These are phyloP conservation scores for Pedionomus torquatus DNA, from an alignment of 2,113 vertebrate species.

Conservation along the genomic window DNA sequence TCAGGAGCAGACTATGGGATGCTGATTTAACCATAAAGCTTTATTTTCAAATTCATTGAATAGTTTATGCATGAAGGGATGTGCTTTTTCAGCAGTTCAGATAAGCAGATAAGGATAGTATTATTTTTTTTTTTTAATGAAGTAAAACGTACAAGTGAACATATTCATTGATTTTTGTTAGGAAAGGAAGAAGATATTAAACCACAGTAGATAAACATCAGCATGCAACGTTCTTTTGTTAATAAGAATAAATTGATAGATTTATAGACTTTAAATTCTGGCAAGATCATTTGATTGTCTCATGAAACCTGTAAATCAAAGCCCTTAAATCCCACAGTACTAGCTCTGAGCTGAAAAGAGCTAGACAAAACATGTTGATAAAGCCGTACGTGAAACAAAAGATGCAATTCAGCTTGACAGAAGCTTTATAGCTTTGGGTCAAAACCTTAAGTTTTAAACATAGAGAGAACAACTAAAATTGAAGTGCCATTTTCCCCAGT, in stretches of 20 bases:
- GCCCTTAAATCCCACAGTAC: not conserved
- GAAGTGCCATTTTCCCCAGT: not conserved
- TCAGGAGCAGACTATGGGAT: not conserved
- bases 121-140: not conserved
- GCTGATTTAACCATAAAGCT: not conserved
- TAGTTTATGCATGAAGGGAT: not conserved
- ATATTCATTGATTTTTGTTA: not conserved
- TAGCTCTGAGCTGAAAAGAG: slow-evolving; percentile 39
- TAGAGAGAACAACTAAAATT: not conserved
- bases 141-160: not conserved
- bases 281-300: slow-evolving; percentile 9
- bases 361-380: slow-evolving; percentile 40
- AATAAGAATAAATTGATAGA: slow-evolving; percentile 43
- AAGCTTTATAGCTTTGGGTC: slow-evolving; percentile 7
- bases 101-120: not conserved
- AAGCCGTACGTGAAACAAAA: slow-evolving; percentile 10
- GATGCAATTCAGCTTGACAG: not conserved
- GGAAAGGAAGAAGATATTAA: not conserved
- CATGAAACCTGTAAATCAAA: slow-evolving; percentile 26
- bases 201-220: slow-evolving; percentile 10
- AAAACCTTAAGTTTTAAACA: not conserved
- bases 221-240: not conserved
- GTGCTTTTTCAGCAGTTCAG: not conserved
- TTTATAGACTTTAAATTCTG: slow-evolving; percentile 21
- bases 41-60: not conserved